Base-by-base conservation (phyloP, 92 coral and sea anemone species). In the Porites cylindrica region DNA sequence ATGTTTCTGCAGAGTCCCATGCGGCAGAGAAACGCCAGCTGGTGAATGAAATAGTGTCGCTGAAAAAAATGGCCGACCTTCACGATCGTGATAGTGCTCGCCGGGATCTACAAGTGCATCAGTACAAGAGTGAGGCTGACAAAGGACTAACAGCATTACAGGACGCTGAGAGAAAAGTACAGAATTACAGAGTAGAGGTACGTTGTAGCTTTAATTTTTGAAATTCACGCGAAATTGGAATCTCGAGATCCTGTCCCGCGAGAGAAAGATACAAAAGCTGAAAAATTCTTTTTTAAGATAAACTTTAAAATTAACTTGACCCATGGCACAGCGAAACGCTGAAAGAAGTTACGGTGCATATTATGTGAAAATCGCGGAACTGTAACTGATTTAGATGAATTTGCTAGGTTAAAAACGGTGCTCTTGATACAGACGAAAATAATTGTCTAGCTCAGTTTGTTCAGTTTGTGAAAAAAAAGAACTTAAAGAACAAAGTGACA, bases 11-110 rank as follows among this genome's bases (percentile, higher is more conserved):
- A 83, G 87, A 97, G 90, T 91, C 94, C 12, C 95, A 93, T 81
- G 93, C 96, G 17, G 90, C 93, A 82, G 99, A 97, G 85, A 97
- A 97, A 74, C 95, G 95, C 9, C 99, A 97, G 24, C 86, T 97
- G 26, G 99, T 97, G 16, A 95, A 95, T 78, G 99, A 97, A 90
- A 90, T 97, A 43, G 98, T 97, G 19, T 97, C 98, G 3, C 89
- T 97, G 14, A 97, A 97, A 89, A 97, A 97, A 86, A 70, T 81
- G 72, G 87, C 88, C 1, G 97, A 95, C 75, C 91, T 94, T 61
- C 92, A 88, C 66, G 97, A 86, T 38, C 91, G 99, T 14, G 99
- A 97, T 74, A 83, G 93, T 63, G 91, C 99, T 0, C 81, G 99
- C 18, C 93, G 98, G 26, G 97, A 95, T 23, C 72, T 97, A 29